These are phyloP conservation scores for Drosophila hamatofila DNA, from an alignment of 2,888 invertebrate genomes.

Conservation along the genomic window DNA sequence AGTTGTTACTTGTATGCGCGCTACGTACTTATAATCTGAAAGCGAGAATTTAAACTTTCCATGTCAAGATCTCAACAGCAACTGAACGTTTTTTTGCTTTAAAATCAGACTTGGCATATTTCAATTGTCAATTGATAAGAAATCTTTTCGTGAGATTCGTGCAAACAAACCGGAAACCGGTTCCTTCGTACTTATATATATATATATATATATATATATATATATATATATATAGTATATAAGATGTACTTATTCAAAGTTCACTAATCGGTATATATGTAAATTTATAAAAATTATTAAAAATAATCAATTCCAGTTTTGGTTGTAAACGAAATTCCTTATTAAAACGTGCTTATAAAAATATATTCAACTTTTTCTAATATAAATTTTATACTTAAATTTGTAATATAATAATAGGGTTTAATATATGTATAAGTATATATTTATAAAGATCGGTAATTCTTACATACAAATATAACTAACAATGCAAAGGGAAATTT, in stretches of 20 bases:
- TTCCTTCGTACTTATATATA: slow-evolving; percentile 17
- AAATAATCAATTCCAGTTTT: not conserved
- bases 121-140: slow-evolving; percentile 43
- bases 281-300: not conserved
- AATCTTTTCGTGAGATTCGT: slow-evolving; percentile 20
- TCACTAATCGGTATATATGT: not conserved
- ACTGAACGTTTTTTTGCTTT: slow-evolving; percentile 37
- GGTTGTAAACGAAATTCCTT: not conserved
- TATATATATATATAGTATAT: not conserved
- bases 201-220: not conserved
- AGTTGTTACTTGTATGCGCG: not conserved
- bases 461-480: not conserved
- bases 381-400: too few relatives aligned
- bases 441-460: not conserved
- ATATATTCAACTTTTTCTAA: not conserved
- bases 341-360: not conserved
- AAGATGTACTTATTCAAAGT: slow-evolving; percentile 2
- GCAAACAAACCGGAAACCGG: slow-evolving; percentile 39
- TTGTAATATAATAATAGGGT: not conserved
- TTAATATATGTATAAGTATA: not conserved
- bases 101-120: slow-evolving; percentile 8
- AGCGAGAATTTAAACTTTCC: slow-evolving; percentile 21
- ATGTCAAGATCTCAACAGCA: slow-evolving; percentile 14
- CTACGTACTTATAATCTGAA: not conserved
- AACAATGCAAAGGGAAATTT: not conserved